Percentiles rank a stretch among this genome's conserved stretches.
Conservation (phyloP, 2,888 invertebrate species). For the Smittia aterrima region DNA sequence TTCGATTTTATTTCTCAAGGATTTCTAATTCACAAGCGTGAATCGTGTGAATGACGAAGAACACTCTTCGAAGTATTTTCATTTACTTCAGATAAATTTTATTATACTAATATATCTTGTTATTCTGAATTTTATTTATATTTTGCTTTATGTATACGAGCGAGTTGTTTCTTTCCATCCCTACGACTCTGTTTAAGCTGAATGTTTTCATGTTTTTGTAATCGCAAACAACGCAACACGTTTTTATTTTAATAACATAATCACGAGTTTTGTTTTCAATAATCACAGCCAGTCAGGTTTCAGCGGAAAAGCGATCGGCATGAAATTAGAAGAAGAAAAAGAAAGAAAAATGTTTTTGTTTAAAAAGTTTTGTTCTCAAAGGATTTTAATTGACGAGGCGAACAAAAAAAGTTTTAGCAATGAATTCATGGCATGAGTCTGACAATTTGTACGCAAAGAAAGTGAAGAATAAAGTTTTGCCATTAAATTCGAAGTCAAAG, state of each 20-base stretch:
- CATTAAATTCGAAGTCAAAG: no score
- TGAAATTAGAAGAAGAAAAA: conserved; percentile 35
- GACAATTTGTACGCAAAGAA: no score
- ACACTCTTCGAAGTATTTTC: conserved; percentile 5
- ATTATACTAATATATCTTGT: conserved; percentile 23
- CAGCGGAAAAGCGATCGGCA: conserved; percentile 36
- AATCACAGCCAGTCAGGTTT: not conserved
- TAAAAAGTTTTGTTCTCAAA: not conserved
- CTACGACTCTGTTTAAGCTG: not conserved
- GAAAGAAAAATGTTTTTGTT: not conserved
- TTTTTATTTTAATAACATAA: conserved; percentile 1
- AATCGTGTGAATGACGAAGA: not conserved
- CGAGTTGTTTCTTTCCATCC: not conserved
- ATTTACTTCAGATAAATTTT: not conserved
- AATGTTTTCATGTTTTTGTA: not conserved
- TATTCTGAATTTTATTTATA: conserved; percentile 19
- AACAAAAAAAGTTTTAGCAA: no score
- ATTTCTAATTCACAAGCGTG: no score
- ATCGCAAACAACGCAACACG: conserved; percentile 1
- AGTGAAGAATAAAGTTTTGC: no score
- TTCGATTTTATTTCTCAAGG: no score
- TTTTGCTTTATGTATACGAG: conserved; percentile 20
- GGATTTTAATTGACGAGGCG: no score
- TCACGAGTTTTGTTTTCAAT: not conserved
- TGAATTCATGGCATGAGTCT: no score